Evolutionary conservation across 2,113 vertebrate species (phyloP).

Genomic region (Hemiprocne comata): DNA sequence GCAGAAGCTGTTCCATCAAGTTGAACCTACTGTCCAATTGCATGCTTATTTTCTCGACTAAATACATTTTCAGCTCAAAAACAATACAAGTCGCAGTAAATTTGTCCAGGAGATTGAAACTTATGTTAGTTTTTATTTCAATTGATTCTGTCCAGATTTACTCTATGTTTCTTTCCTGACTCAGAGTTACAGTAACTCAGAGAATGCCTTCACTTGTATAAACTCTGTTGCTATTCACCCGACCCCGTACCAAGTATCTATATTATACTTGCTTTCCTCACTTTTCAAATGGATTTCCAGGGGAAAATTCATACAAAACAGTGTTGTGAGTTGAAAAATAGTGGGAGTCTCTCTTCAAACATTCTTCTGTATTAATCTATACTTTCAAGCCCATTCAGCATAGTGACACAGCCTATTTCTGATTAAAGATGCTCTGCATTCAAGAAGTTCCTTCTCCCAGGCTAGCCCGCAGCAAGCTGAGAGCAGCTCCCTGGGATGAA

Average conservation of each 20-base stretch:
- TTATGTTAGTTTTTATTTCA: background rate
- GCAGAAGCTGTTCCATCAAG: background rate
- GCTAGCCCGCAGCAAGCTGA: background rate
- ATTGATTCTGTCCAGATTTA: background rate
- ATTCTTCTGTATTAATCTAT: background rate
- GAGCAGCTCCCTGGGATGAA: background rate
- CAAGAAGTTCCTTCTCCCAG: background rate
- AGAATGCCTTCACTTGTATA: background rate
- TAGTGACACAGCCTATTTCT: background rate
- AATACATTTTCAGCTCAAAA: background rate
- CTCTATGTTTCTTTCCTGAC: background rate
- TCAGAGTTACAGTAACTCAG: background rate
- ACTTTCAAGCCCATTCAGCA: background rate
- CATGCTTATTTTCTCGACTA: background rate
- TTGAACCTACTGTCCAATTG: background rate
- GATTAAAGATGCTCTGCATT: background rate
- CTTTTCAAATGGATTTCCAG: background rate
- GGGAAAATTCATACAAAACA: background rate
- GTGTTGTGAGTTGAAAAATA: background rate
- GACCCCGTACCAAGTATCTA: background rate
- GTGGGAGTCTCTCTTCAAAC: background rate
- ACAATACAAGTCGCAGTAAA: background rate
- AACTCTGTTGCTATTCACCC: background rate
- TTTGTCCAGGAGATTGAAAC: background rate
- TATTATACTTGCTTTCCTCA: background rate